Conservation (phyloP, 1,140 invertebrate species). For the Patella vulgata region DNA sequence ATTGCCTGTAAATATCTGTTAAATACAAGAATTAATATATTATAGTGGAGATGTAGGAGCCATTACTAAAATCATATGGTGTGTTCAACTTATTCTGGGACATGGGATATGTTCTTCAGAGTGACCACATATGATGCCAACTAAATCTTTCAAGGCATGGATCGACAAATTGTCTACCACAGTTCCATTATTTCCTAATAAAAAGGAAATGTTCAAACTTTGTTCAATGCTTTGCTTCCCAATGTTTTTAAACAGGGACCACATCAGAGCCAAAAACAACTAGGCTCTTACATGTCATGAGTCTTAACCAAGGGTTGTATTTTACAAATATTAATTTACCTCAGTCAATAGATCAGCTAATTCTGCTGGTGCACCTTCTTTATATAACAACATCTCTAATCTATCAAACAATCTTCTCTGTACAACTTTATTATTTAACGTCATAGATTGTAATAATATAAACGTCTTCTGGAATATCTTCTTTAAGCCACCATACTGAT, state of each 20-base stretch:
- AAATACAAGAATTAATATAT: conserved; percentile 5
- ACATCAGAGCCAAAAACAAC: too few relatives aligned
- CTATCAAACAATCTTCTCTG: conserved; percentile 61
- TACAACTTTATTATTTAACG: conserved; percentile 51
- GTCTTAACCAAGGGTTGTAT: too few relatives aligned
- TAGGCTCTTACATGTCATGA: too few relatives aligned
- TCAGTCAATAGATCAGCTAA: conserved; percentile 57
- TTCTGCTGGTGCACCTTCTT: conserved; percentile 54
- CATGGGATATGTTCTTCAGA: too few relatives aligned
- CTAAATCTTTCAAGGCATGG: neutral
- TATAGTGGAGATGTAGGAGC: too few relatives aligned
- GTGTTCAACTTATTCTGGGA: too few relatives aligned
- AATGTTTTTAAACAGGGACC: too few relatives aligned
- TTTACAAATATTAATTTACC: conserved; percentile 43
- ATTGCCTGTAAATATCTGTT: conserved; percentile 62
- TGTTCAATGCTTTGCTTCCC: too few relatives aligned
- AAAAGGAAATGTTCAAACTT: too few relatives aligned
- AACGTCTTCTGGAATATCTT: conserved; percentile 56
- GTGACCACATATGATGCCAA: neutral
- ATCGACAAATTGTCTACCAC: too few relatives aligned
- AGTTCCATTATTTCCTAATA: too few relatives aligned
- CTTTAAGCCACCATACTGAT: conserved; percentile 54
- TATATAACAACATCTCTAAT: conserved; percentile 54
- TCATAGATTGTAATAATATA: conserved; percentile 52
- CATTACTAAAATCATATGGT: too few relatives aligned